phyloP scores from a whole-genome alignment of 2,888 invertebrate species.

The Sceliomorpha sp. region DNA sequence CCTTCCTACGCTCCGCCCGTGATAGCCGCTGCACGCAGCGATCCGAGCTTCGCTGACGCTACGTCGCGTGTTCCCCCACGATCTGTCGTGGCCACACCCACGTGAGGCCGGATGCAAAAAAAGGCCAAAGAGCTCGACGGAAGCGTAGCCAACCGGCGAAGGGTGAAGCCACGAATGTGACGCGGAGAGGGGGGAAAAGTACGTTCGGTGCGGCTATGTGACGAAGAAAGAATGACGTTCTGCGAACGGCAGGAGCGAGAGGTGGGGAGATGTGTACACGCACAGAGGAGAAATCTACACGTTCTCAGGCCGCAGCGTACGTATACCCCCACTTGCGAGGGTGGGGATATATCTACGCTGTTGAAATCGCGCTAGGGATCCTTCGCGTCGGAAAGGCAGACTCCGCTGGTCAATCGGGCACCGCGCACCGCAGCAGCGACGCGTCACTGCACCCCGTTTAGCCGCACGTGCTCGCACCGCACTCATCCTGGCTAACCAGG shows the following conservation, averaged over 20 bases:
- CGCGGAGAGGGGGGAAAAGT: slow-evolving; percentile 30
- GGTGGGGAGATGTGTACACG: slow-evolving; percentile 31
- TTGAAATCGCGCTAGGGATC: slow-evolving; percentile 71
- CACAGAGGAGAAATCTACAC: slow-evolving; percentile 14
- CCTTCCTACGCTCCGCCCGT: slow-evolving; percentile 72
- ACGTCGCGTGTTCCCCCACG: slow-evolving; percentile 63
- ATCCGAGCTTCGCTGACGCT: slow-evolving; percentile 68
- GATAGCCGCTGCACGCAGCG: slow-evolving; percentile 52
- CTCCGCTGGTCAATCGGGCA: slow-evolving; percentile 79
- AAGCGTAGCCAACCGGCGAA: slow-evolving; percentile 32
- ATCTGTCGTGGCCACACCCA: slow-evolving; percentile 59
- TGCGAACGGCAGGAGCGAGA: too few relatives aligned
- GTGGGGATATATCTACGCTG: slow-evolving; percentile 63
- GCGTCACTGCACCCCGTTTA: slow-evolving; percentile 79
- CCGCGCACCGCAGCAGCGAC: slow-evolving; percentile 78
- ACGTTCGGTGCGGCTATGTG: slow-evolving; percentile 17
- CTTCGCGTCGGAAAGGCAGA: slow-evolving; percentile 76
- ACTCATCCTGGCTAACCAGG: slow-evolving; percentile 59
- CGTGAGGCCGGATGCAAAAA: slow-evolving; percentile 26
- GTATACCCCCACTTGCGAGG: too few relatives aligned
- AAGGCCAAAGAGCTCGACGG: slow-evolving; percentile 30
- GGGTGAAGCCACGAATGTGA: slow-evolving; percentile 33
- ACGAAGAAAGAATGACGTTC: too few relatives aligned
- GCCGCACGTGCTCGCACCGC: slow-evolving; percentile 75
- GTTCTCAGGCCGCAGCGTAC: too few relatives aligned